Evolutionary conservation across 2,888 invertebrate species (phyloP).

Genomic region (Arrhopalites spinosus): DNA sequence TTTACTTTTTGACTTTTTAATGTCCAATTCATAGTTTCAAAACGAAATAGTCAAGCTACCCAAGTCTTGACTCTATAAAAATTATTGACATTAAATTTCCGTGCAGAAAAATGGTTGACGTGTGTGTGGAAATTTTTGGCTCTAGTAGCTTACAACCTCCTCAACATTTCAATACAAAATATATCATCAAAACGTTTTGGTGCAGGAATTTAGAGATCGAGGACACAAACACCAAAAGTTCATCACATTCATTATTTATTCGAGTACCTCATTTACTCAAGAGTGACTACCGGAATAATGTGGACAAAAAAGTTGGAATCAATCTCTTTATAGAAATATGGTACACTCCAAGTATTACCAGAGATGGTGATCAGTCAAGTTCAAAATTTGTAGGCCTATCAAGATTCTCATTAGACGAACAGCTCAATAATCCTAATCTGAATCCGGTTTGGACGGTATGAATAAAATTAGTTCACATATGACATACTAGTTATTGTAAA

Average conservation of each 20-base stretch:
- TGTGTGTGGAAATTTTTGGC: background rate
- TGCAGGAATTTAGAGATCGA: background rate
- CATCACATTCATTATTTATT: no score
- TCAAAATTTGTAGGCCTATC: background rate
- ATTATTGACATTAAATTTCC: no score
- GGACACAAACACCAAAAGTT: background rate
- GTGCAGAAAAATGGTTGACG: slow-evolving; percentile 15
- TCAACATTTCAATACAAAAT: background rate
- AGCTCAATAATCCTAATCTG: background rate
- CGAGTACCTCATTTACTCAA: background rate
- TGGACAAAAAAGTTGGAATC: background rate
- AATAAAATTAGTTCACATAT: no score
- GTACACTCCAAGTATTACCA: background rate
- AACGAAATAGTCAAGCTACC: no score
- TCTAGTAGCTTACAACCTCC: background rate
- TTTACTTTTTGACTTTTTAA: no score
- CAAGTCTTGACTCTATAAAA: no score
- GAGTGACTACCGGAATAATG: background rate
- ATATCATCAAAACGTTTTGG: slow-evolving; percentile 22
- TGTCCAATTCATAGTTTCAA: no score
- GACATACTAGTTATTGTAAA: no score
- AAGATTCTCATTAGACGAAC: background rate
- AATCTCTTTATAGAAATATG: slow-evolving; percentile 7
- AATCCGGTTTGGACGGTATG: slow-evolving; percentile 17
- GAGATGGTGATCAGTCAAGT: background rate